Conservation (phyloP, 2,888 invertebrate genomes). For the Drosophila koepferae region DNA sequence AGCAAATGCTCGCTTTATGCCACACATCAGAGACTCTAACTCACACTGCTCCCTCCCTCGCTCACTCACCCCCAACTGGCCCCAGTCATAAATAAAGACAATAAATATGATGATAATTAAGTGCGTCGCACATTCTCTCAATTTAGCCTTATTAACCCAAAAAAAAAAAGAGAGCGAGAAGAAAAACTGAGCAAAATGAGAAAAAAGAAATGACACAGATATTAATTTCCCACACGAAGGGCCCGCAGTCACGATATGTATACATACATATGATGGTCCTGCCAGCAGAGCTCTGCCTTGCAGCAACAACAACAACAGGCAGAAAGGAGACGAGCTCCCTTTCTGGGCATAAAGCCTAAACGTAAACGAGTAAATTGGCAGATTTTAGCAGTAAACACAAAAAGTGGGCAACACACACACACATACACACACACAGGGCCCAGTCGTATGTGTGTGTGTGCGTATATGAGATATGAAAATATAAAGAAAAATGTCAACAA, state of each 20-base stretch:
- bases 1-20: slow-evolving; percentile 13
- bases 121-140: slow-evolving; percentile 81
- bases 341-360: slow-evolving; percentile 70
- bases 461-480: slow-evolving; percentile 64
- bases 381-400: slow-evolving; percentile 82
- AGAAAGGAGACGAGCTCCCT: slow-evolving; percentile 14
- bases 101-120: slow-evolving; percentile 82
- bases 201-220: slow-evolving; percentile 73
- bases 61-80: background rate
- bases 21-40: slow-evolving; percentile 2
- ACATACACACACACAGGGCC: background rate
- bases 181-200: slow-evolving; percentile 6
- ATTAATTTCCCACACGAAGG: slow-evolving; percentile 72
- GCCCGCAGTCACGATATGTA: slow-evolving; percentile 53
- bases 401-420: slow-evolving; percentile 67
- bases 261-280: slow-evolving; percentile 28
- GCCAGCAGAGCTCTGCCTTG: slow-evolving; percentile 17
- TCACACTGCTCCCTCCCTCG: background rate
- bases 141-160: slow-evolving; percentile 82
- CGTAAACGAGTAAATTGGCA: slow-evolving; percentile 81
- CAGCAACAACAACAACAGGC: slow-evolving; percentile 15
- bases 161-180: slow-evolving; percentile 27
- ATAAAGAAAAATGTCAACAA: slow-evolving; percentile 81
- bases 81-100: slow-evolving; percentile 69
- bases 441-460: slow-evolving; percentile 32